These are phyloP conservation scores for Ophonus ardosiacus DNA, from an alignment of 2,888 invertebrate genomes.

Conservation along the genomic window DNA sequence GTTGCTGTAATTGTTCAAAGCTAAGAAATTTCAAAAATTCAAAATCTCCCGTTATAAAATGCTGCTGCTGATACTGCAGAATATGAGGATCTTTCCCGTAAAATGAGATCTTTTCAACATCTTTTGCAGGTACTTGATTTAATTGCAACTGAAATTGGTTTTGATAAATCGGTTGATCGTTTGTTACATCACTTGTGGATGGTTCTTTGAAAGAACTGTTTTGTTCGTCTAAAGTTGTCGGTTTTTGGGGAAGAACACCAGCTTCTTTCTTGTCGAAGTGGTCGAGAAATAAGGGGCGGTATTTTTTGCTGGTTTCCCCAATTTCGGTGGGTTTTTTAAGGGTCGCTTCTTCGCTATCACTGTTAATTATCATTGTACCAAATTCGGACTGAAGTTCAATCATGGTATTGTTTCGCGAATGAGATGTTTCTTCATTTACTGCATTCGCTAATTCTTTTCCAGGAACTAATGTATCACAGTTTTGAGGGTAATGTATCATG, in stretches of 20 bases:
- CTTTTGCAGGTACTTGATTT: slow-evolving; percentile 73
- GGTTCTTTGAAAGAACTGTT: slow-evolving; percentile 52
- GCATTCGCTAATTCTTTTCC: slow-evolving; percentile 75
- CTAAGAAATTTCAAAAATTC: slow-evolving; percentile 91
- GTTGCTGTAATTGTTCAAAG: slow-evolving; percentile 90
- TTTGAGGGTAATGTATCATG: slow-evolving; percentile 60
- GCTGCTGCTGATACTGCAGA: slow-evolving; percentile 68
- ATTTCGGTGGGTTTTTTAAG: slow-evolving; percentile 90
- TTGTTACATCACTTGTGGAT: slow-evolving; percentile 23
- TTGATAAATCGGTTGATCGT: slow-evolving; percentile 75
- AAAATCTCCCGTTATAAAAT: slow-evolving; percentile 88
- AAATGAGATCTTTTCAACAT: slow-evolving; percentile 50
- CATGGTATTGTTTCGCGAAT: slow-evolving; percentile 79
- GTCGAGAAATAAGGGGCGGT: slow-evolving; percentile 92
- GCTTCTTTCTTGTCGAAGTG: slow-evolving; percentile 94
- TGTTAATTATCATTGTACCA: slow-evolving; percentile 92
- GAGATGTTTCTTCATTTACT: slow-evolving; percentile 76
- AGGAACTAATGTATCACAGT: slow-evolving; percentile 77
- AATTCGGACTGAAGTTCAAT: slow-evolving; percentile 83
- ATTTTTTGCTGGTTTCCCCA: slow-evolving; percentile 86
- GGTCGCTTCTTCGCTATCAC: slow-evolving; percentile 88
- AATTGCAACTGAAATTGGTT: slow-evolving; percentile 78
- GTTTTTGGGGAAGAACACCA: slow-evolving; percentile 72
- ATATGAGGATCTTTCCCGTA: slow-evolving; percentile 41
- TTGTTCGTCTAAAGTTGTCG: slow-evolving; percentile 72